Evolutionary conservation across 2,113 vertebrate species (phyloP).

Genomic region (Corydoras sp.): DNA sequence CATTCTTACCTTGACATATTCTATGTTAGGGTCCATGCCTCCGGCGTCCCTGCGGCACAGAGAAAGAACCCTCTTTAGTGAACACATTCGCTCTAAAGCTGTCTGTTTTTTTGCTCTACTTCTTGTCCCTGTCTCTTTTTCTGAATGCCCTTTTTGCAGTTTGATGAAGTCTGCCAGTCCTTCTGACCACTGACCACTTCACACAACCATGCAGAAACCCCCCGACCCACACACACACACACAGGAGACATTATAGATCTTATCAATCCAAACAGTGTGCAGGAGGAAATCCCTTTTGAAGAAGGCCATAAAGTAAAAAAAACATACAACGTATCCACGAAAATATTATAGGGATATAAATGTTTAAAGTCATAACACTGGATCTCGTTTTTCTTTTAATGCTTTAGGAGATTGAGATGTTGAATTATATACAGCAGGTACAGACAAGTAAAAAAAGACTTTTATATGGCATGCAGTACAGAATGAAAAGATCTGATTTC

Average conservation of each 20-base stretch:
- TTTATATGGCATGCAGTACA: neutral
- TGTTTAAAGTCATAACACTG: too few relatives aligned
- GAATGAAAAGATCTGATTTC: neutral
- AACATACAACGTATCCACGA: too few relatives aligned
- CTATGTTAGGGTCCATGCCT: constrained; percentile 65
- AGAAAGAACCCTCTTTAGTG: constrained; percentile 47
- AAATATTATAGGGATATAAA: too few relatives aligned
- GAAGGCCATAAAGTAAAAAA: constrained; percentile 5
- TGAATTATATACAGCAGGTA: neutral
- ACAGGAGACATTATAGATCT: constrained; percentile 23
- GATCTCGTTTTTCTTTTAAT: too few relatives aligned
- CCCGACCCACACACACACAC: constrained; percentile 4
- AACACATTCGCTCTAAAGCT: constrained; percentile 33
- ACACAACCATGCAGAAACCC: constrained; percentile 28
- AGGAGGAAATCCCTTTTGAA: constrained; percentile 23
- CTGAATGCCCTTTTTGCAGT: constrained; percentile 7
- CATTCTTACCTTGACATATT: constrained; percentile 80
- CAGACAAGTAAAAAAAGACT: neutral
- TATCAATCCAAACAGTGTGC: constrained; percentile 23
- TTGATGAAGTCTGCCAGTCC: constrained; percentile 19
- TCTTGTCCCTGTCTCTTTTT: neutral
- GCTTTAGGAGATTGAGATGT: neutral
- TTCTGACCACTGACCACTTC: constrained; percentile 29
- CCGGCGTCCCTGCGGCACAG: constrained; percentile 64
- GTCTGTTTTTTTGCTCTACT: neutral